These are phyloP conservation scores for Pelagia noctiluca DNA, from an alignment of 30 jellyfish, hydroid and myxozoan genomes.

Conservation along the genomic window DNA sequence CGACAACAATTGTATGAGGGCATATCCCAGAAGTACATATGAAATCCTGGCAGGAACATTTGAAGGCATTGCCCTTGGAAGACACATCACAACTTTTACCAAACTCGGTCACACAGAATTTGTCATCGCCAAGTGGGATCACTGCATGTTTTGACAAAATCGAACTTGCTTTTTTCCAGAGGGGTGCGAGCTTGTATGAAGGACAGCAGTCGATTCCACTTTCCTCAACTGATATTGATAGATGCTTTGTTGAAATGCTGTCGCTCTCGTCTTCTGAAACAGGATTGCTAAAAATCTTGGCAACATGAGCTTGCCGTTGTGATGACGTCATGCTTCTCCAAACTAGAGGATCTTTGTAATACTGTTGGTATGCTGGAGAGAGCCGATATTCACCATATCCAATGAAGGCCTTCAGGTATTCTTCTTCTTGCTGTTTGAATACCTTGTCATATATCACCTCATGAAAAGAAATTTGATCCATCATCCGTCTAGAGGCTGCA, in stretches of 20 bases:
- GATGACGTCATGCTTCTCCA: conserved; percentile 19
- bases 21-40: conserved; percentile 25
- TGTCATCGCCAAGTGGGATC: conserved; percentile 24
- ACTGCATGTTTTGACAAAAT: conserved; percentile 10
- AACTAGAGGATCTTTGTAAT: conserved; percentile 2
- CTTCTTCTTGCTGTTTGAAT: conserved; percentile 38
- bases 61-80: conserved; percentile 4
- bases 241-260: neutral
- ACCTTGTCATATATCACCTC: conserved; percentile 18
- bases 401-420: conserved; percentile 27
- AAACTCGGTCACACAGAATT: conserved; percentile 33
- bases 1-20: conserved; percentile 36
- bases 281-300: conserved; percentile 7
- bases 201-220: conserved; percentile 16
- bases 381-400: conserved; percentile 37
- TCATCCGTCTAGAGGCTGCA: conserved; percentile 13
- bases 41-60: conserved; percentile 25
- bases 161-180: conserved; percentile 24
- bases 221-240: conserved; percentile 24
- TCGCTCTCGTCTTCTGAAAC: neutral
- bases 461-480: conserved; percentile 20
- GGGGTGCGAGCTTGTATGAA: neutral
- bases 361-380: conserved; percentile 21
- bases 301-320: conserved; percentile 9
- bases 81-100: conserved; percentile 29